Conservation (phyloP, 2,888 invertebrate genomes). For the Leptinotarsa haldemani region DNA sequence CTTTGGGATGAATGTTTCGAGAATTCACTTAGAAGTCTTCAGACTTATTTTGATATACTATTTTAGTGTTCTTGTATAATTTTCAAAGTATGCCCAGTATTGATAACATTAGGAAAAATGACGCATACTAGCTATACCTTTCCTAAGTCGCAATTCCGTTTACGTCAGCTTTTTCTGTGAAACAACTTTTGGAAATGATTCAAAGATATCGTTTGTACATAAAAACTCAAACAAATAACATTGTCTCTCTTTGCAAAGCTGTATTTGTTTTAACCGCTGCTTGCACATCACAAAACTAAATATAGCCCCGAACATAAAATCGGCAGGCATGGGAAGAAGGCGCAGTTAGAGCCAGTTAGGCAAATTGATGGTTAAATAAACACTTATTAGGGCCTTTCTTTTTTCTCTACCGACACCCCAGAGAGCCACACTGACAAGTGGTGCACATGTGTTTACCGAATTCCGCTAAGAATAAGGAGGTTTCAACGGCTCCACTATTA, state of each 20-base stretch:
- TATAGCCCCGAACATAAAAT: conserved; percentile 33
- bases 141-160: not conserved
- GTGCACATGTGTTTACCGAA: conserved; percentile 63
- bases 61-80: too few species aligned
- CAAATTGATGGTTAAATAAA: conserved; percentile 62
- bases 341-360: conserved; percentile 47
- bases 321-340: conserved; percentile 35
- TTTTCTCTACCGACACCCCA: conserved; percentile 47
- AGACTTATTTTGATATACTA: too few species aligned
- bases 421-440: conserved; percentile 59
- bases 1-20: too few species aligned
- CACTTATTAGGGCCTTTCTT: conserved; percentile 58
- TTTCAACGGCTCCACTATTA: conserved; percentile 22
- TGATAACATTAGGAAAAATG: too few species aligned
- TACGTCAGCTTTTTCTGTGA: not conserved
- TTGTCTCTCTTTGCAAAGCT: conserved; percentile 37
- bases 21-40: too few species aligned
- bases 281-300: conserved; percentile 30
- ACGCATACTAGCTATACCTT: too few species aligned
- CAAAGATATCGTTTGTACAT: not conserved
- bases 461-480: conserved; percentile 17
- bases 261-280: conserved; percentile 32
- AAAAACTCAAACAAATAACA: conserved; percentile 18
- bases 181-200: not conserved
- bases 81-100: too few species aligned